Evolutionary conservation across 2,797 vertebrate genomes (phyloP).

Genomic region (Petrocephalus schoutedeni): DNA sequence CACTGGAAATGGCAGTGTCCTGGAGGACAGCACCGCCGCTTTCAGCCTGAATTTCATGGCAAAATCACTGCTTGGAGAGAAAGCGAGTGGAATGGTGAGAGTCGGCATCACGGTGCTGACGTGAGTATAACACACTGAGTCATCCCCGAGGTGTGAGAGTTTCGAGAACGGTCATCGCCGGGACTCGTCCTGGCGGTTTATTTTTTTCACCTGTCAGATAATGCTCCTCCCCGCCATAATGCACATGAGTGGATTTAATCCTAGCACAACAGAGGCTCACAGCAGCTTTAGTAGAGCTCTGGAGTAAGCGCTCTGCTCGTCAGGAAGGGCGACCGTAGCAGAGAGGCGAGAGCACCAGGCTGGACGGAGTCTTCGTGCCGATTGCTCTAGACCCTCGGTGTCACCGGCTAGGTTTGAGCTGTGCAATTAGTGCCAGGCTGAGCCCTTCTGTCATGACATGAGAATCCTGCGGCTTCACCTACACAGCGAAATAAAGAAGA

Average conservation of each 20-base stretch:
- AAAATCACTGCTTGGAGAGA: background rate
- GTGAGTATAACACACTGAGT: constrained; percentile 1
- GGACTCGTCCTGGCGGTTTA: background rate
- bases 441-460: background rate
- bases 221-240: background rate
- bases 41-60: background rate
- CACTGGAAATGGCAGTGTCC: background rate
- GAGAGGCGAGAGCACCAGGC: background rate
- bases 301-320: background rate
- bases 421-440: background rate
- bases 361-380: background rate
- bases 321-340: background rate
- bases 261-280: background rate
- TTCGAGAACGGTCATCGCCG: background rate
- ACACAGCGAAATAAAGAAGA: background rate
- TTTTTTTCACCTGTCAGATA: background rate
- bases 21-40: background rate
- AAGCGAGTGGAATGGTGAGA: background rate
- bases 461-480: background rate
- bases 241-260: background rate
- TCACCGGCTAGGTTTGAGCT: background rate
- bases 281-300: background rate
- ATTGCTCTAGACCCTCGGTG: background rate
- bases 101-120: background rate
- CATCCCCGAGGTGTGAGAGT: background rate